phyloP scores from a whole-genome alignment of 2,888 invertebrate genomes.

The Cotesia congregata region DNA sequence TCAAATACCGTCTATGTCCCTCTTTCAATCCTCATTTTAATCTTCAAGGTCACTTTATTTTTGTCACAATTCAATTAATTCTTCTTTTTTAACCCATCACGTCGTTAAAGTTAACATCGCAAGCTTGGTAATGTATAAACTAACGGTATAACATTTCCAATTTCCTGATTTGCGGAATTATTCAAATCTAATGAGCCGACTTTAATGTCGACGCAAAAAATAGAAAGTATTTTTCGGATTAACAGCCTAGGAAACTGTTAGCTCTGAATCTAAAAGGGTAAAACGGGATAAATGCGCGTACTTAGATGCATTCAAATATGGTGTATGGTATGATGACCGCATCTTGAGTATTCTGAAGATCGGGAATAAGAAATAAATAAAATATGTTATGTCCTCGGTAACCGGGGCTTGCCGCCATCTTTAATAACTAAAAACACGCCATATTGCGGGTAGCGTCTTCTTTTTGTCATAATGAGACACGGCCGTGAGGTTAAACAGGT shows the following conservation, averaged over 20 bases:
- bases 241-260: not conserved
- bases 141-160: not conserved
- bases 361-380: not conserved
- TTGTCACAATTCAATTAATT: conserved; percentile 10
- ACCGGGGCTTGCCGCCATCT: not conserved
- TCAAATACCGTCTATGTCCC: conserved; percentile 27
- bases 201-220: not conserved
- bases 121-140: not conserved
- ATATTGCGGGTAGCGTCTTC: conserved; percentile 1
- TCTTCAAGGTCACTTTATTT: not conserved
- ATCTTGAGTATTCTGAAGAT: not conserved
- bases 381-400: not conserved
- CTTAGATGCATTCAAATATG: not conserved
- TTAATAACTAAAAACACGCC: conserved; percentile 12
- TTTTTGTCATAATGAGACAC: conserved; percentile 9
- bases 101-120: not conserved
- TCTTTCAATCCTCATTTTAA: not conserved
- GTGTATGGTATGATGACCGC: not conserved
- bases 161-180: not conserved
- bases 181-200: not conserved
- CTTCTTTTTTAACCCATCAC: not conserved
- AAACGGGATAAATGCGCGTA: not conserved
- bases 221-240: not conserved
- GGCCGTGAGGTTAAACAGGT: conserved; percentile 6
- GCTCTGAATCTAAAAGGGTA: not conserved